Evolutionary conservation across 2,113 vertebrate species (phyloP).

Genomic region (Oncorhynchus kisutch): DNA sequence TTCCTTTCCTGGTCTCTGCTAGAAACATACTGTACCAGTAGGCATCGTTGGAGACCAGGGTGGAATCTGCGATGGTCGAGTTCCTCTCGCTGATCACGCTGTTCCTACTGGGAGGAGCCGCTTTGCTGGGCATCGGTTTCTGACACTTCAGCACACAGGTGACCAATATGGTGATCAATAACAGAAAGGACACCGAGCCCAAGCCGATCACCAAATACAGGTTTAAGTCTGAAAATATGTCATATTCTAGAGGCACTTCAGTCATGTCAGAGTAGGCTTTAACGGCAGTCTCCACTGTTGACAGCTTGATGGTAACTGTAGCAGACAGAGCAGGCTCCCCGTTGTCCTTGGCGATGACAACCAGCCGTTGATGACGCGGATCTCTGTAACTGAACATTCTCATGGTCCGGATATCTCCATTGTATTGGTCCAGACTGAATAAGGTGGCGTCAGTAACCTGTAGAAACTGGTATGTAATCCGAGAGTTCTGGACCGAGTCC

Average conservation of each 20-base stretch:
- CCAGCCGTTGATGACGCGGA: conserved; percentile 58
- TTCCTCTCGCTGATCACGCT: conserved; percentile 53
- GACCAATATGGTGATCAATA: conserved; percentile 68
- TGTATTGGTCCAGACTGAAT: conserved; percentile 68
- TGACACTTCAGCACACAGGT: conserved; percentile 64
- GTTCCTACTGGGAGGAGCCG: conserved; percentile 49
- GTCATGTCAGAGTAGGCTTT: conserved; percentile 63
- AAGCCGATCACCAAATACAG: conserved; percentile 67
- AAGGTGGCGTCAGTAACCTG: conserved; percentile 71
- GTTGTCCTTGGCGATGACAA: conserved; percentile 73
- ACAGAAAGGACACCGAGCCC: conserved; percentile 70
- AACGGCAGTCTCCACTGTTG: conserved; percentile 42
- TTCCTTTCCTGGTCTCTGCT: conserved; percentile 47
- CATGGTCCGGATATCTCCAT: conserved; percentile 70
- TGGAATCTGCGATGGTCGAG: conserved; percentile 47
- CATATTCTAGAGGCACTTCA: conserved; percentile 65
- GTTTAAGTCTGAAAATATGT: conserved; percentile 57
- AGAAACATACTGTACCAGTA: conserved; percentile 58
- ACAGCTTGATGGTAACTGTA: conserved; percentile 68
- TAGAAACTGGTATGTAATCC: conserved; percentile 72
- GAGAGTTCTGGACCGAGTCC: conserved; percentile 69
- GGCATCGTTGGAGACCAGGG: conserved; percentile 52
- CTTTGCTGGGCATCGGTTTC: conserved; percentile 45
- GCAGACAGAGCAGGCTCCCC: conserved; percentile 77
- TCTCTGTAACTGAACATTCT: conserved; percentile 76